phyloP scores from a whole-genome alignment of 1,140 invertebrate species.

The Drosophila kanapiae region DNA sequence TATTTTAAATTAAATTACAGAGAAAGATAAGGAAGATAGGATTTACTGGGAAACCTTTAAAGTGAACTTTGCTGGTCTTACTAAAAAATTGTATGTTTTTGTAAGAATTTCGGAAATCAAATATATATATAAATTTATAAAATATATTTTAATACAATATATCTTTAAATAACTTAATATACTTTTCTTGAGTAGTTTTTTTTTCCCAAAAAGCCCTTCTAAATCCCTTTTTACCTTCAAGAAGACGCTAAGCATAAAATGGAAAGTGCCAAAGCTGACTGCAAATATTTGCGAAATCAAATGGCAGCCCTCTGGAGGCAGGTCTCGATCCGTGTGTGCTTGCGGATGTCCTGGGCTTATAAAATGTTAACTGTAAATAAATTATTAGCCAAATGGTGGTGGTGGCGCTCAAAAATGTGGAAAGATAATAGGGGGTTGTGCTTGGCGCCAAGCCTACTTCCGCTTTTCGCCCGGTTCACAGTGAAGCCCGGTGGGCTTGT shows the following conservation, averaged over 20 bases:
- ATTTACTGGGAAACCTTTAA: too few relatives aligned
- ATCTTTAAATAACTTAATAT: too few relatives aligned
- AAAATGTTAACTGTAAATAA: constrained; percentile 82
- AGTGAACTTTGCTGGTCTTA: too few relatives aligned
- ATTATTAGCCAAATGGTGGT: constrained; percentile 66
- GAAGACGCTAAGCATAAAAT: neutral
- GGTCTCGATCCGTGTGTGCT: constrained; percentile 10
- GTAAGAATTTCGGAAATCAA: too few relatives aligned
- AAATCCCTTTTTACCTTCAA: neutral
- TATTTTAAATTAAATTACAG: neutral
- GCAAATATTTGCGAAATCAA: constrained; percentile 80
- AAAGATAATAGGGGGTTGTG: constrained; percentile 12
- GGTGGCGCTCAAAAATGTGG: constrained; percentile 7
- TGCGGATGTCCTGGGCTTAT: constrained; percentile 49
- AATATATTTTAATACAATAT: too few relatives aligned
- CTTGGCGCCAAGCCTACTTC: constrained; percentile 47
- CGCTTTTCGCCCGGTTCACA: constrained; percentile 35
- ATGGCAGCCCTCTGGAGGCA: constrained; percentile 32
- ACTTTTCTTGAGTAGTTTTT: too few relatives aligned
- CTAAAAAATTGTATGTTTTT: too few relatives aligned
- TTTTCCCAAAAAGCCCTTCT: neutral
- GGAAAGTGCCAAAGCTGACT: constrained; percentile 30
- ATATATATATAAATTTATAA: too few relatives aligned
- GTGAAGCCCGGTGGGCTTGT: constrained; percentile 25
- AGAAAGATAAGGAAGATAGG: neutral